Evolutionary conservation across 2,888 invertebrate genomes (phyloP), one percentile per base, ranked within the genome.

Genomic region (Noctua comes): DNA sequence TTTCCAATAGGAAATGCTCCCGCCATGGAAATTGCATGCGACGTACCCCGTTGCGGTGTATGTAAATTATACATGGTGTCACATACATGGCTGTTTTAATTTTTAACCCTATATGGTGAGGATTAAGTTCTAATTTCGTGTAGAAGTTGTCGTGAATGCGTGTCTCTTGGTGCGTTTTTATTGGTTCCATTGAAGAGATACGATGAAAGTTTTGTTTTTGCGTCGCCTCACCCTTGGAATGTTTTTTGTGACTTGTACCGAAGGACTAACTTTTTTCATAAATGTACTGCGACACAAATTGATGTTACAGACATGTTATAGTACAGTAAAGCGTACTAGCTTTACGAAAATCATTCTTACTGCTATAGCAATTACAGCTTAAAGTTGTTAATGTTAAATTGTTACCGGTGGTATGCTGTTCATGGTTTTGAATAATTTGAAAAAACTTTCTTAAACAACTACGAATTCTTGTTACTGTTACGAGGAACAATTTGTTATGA

Each of bases 1-100:
- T 84, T 80, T 70, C 80, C 76, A 83, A 86, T 79, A 84, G 85
- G 80, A 87, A 84, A 82, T 80, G 76, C 84, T 77, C 77, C 79
- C 68, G 54, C 82, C 85, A 75, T 77, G 81, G 87, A 90, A 86
- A 89, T 88, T 88, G 86, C 90, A 90, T 82, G 89, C 86, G 69
- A 72, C 51, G 64, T 54, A 72, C 76, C 78, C 62, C 76, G 51
- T 72, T 77, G 86, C 36, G 72, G 72, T 77, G 54, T 73, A 43
- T 70, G 68, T 82, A 66, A 74, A 77, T 77, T 79, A 79, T 57
- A 71, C 73, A 80, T 54, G 51, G 46, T 62, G 40, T 54, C 66
- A 51, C 31, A 46, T n/a, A 62, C 72, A 27, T 66, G 27, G 24
- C 62, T 31, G 27, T 68, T 46, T 40, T 69, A 73, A 40, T 64